phyloP scores from a whole-genome alignment of 2,888 invertebrate species.

The Dasypolia templi region DNA sequence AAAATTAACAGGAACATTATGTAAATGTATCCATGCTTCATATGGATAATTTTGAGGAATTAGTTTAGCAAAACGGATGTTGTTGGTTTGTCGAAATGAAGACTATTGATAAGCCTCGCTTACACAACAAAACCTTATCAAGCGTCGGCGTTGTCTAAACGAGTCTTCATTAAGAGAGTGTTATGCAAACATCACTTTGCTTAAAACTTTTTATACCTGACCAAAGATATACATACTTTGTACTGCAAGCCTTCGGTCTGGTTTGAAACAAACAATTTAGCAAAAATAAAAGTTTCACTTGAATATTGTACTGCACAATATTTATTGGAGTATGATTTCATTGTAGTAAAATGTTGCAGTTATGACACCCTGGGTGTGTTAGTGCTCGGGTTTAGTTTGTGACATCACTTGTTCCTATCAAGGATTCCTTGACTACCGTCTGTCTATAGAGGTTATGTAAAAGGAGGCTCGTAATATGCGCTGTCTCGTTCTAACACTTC shows the following conservation, averaged over 20 bases:
- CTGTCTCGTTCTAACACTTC: neutral
- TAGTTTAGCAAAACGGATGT: neutral
- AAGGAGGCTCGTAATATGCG: neutral
- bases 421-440: neutral
- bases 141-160: neutral
- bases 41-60: neutral
- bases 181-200: neutral
- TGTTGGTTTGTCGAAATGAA: neutral
- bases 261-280: constrained; percentile 23
- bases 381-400: constrained; percentile 33
- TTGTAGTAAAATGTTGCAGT: constrained; percentile 42
- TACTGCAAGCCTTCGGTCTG: constrained; percentile 25
- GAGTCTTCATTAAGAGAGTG: neutral
- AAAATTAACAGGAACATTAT: neutral
- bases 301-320: no score
- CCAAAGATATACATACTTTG: constrained; percentile 49
- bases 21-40: neutral
- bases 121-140: neutral
- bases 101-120: neutral
- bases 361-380: constrained; percentile 35
- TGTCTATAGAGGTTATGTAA: neutral
- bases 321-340: constrained; percentile 47
- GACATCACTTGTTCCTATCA: constrained; percentile 18
- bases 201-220: constrained; percentile 27
- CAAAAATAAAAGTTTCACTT: constrained; percentile 21